Evolutionary conservation across 2,888 invertebrate genomes (phyloP).

Genomic region (Ditula angustiorana): DNA sequence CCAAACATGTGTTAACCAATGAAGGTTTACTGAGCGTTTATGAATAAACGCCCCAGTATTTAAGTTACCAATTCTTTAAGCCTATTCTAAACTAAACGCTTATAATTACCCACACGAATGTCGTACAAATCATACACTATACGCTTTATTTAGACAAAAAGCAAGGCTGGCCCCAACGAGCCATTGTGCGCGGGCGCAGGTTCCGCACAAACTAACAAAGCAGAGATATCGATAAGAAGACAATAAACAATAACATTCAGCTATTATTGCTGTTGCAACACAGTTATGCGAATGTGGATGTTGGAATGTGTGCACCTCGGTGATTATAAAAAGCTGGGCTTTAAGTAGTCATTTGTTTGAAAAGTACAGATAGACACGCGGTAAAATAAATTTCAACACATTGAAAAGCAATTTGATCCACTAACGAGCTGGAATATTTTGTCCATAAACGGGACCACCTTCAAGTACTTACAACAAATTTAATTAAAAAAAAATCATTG

Average conservation of each 20-base stretch:
- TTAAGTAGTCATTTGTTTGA: background rate
- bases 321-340: background rate
- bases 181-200: conserved; percentile 67
- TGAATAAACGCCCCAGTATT: too few species aligned
- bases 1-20: too few species aligned
- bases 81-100: background rate
- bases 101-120: conserved; percentile 25
- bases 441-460: too few species aligned
- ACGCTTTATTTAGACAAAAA: conserved; percentile 61
- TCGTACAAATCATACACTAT: conserved; percentile 31
- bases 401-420: too few species aligned
- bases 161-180: conserved; percentile 61
- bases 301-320: conserved; percentile 46
- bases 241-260: conserved; percentile 83
- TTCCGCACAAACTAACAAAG: conserved; percentile 68
- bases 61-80: background rate
- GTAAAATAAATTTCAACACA: too few species aligned
- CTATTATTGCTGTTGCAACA: conserved; percentile 72
- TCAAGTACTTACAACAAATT: too few species aligned
- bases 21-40: too few species aligned
- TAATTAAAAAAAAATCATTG: too few species aligned
- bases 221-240: conserved; percentile 80
- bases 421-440: too few species aligned
- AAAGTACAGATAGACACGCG: too few species aligned
- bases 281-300: conserved; percentile 67